Percentiles rank a stretch among this genome's conserved stretches.
phyloP scores from a whole-genome alignment of 2,797 vertebrate species.

The Pyrocephalus nanus region DNA sequence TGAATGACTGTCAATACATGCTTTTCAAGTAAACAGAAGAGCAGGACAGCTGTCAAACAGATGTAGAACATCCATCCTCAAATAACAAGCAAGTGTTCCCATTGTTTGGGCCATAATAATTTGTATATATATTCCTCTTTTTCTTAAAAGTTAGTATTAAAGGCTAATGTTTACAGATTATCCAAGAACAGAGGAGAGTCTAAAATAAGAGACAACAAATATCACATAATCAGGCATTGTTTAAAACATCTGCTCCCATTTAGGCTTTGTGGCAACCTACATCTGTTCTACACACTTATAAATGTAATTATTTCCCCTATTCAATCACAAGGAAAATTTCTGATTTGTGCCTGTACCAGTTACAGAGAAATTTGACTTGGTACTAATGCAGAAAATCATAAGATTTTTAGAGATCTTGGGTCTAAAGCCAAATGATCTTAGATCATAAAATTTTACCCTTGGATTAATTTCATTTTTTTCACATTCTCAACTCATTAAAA shows the following conservation, averaged over 20 bases:
- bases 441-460: not conserved
- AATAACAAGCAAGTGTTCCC: not conserved
- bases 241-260: slow-evolving; percentile 4
- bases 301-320: not conserved
- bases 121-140: not conserved
- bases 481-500: not conserved
- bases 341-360: not conserved
- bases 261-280: not conserved
- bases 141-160: not conserved
- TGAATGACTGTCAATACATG: not conserved
- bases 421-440: not conserved
- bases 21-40: not conserved
- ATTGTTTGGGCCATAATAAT: not conserved
- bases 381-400: not conserved
- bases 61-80: not conserved
- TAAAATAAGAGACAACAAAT: slow-evolving; percentile 19
- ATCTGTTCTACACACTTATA: not conserved
- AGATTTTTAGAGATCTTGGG: not conserved
- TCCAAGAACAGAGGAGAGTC: not conserved
- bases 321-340: not conserved
- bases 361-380: not conserved
- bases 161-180: not conserved
- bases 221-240: slow-evolving; percentile 3
- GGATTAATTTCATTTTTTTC: not conserved
- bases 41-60: slow-evolving; percentile 30